Evolutionary conservation across 2,888 invertebrate species (phyloP).

Genomic region (Fabriciana adippe): DNA sequence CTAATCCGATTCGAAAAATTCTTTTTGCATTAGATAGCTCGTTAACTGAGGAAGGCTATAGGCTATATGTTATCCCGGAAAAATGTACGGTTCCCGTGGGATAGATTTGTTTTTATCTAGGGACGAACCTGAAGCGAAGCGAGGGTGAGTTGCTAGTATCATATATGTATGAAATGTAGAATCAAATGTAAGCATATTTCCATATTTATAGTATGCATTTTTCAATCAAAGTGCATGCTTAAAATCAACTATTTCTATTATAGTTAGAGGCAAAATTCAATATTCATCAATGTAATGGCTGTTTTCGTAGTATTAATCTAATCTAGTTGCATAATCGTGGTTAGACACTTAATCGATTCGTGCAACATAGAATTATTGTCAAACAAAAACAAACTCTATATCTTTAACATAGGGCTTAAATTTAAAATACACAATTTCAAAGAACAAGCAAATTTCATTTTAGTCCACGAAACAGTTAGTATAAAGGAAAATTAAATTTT

Average conservation of each 20-base stretch:
- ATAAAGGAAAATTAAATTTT: conserved; percentile 34
- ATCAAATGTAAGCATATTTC: too few relatives aligned
- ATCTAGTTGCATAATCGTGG: conserved; percentile 39
- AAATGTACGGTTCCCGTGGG: too few relatives aligned
- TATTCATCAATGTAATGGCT: conserved; percentile 30
- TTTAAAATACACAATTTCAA: background rate
- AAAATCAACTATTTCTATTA: too few relatives aligned
- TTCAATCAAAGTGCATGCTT: background rate
- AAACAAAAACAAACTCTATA: conserved; percentile 17
- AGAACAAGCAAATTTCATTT: conserved; percentile 33
- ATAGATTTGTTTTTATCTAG: too few relatives aligned
- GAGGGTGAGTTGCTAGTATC: too few relatives aligned
- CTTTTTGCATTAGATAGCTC: too few relatives aligned
- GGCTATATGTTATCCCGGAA: too few relatives aligned
- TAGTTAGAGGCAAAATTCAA: conserved; percentile 15
- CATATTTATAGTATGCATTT: background rate
- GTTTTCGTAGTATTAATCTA: conserved; percentile 35
- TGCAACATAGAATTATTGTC: conserved; percentile 30
- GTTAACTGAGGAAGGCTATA: too few relatives aligned
- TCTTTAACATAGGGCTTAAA: conserved; percentile 7
- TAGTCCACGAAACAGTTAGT: conserved; percentile 31
- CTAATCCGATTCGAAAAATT: too few relatives aligned
- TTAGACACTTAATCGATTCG: conserved; percentile 38
- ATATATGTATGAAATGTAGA: too few relatives aligned
- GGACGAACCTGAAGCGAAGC: too few relatives aligned